A percentile compares a stretch with the other conserved stretches of the same genome.
Evolutionary conservation across 2,888 invertebrate genomes (phyloP).

Genomic region (Chloromyia formosa): DNA sequence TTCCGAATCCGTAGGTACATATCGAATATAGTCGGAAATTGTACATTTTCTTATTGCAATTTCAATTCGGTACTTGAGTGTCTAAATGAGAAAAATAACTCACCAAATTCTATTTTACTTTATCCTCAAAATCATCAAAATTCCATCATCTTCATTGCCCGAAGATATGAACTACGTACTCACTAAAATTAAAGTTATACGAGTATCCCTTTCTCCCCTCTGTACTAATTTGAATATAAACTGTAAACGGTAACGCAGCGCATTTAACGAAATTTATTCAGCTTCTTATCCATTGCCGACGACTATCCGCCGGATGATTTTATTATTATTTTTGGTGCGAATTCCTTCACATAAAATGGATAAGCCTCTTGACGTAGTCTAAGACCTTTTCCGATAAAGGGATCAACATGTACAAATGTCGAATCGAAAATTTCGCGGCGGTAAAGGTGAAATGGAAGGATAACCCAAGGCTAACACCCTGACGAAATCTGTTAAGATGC

Average conservation of each 20-base stretch:
- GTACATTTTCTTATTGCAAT: too few relatives aligned
- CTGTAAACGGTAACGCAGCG: slow-evolving; percentile 16
- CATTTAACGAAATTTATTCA: slow-evolving; percentile 26
- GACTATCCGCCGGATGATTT: slow-evolving; percentile 1
- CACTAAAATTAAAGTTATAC: too few relatives aligned
- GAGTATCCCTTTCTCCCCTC: background rate
- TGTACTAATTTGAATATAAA: slow-evolving; percentile 19
- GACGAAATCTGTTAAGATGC: slow-evolving; percentile 48
- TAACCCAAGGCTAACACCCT: slow-evolving; percentile 45
- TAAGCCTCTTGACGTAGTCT: slow-evolving; percentile 34
- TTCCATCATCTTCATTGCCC: too few relatives aligned
- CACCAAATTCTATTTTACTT: too few relatives aligned
- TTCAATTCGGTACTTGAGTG: too few relatives aligned
- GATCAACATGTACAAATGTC: slow-evolving; percentile 44
- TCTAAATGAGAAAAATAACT: too few relatives aligned
- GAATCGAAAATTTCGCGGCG: slow-evolving; percentile 43
- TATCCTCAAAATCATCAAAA: too few relatives aligned
- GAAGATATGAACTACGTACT: too few relatives aligned
- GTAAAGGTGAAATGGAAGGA: slow-evolving; percentile 42
- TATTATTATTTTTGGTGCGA: slow-evolving; percentile 19
- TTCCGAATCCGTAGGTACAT: too few relatives aligned
- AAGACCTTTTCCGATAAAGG: slow-evolving; percentile 35
- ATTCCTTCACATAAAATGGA: slow-evolving; percentile 25
- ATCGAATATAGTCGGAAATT: too few relatives aligned
- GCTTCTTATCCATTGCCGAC: slow-evolving; percentile 2